Conservation (phyloP, 1,140 invertebrate species). For the Zaprionus ornatus region DNA sequence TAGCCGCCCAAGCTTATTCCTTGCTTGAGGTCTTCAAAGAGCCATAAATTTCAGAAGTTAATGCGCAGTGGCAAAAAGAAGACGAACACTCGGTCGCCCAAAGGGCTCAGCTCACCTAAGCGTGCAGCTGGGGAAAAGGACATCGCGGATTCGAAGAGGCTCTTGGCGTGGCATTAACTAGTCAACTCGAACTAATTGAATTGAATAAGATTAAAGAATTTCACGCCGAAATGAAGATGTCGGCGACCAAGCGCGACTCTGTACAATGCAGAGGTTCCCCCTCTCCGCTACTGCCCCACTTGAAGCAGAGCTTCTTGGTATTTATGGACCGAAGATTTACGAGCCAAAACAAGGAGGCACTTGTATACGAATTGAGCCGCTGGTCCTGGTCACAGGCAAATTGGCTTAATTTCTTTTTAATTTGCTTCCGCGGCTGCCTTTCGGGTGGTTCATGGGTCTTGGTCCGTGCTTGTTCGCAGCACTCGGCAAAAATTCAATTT, state of each 20-base stretch:
- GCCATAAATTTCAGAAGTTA: conserved; percentile 76
- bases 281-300: not conserved
- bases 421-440: conserved; percentile 66
- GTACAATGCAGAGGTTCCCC: not conserved
- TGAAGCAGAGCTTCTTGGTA: conserved; percentile 54
- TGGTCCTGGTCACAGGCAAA: conserved; percentile 57
- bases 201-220: conserved; percentile 83
- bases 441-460: not conserved
- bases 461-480: conserved; percentile 14
- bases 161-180: conserved; percentile 71
- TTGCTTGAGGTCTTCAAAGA: conserved; percentile 12
- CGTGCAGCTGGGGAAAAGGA: conserved; percentile 41
- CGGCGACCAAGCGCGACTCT: conserved; percentile 41
- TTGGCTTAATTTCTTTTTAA: conserved; percentile 83
- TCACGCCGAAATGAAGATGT: conserved; percentile 77
- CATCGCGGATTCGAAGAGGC: conserved; percentile 38
- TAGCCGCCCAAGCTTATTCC: not conserved
- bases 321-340: conserved; percentile 78
- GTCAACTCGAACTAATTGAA: conserved; percentile 83
- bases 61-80: conserved; percentile 63
- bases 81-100: not conserved
- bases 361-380: conserved; percentile 52
- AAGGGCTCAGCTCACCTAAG: conserved; percentile 42
- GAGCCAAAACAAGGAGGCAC: conserved; percentile 70
- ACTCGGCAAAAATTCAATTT: conserved; percentile 72